Evolutionary conservation across 2,113 vertebrate species (phyloP).

Genomic region (Neolamprologus tretocephalus): DNA sequence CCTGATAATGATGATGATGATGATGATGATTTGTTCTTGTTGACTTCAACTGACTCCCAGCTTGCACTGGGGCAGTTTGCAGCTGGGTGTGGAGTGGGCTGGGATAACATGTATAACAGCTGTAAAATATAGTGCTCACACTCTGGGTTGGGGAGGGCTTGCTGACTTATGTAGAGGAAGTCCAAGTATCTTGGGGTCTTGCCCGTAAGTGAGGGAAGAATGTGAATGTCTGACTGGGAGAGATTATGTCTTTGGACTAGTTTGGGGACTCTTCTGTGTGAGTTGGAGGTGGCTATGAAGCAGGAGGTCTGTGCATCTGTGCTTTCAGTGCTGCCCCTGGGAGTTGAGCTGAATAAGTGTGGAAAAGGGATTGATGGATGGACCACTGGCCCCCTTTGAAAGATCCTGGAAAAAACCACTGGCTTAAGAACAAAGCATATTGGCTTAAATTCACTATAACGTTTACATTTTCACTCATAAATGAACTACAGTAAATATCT

Average conservation of each 20-base stretch:
- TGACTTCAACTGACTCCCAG: background rate
- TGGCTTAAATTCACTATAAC: background rate
- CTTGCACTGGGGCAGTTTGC: background rate
- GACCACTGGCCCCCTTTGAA: background rate
- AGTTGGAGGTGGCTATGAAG: background rate
- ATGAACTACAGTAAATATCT: background rate
- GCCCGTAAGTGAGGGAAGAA: background rate
- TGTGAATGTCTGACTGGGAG: background rate
- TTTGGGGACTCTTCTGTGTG: background rate
- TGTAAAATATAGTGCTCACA: background rate
- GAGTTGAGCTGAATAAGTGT: background rate
- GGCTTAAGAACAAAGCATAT: background rate
- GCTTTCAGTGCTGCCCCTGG: background rate
- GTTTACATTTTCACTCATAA: background rate
- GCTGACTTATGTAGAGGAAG: background rate
- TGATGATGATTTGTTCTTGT: background rate
- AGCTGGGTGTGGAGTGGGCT: background rate
- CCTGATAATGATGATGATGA: background rate
- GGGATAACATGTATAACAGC: background rate
- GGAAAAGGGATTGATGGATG: background rate
- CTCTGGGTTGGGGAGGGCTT: background rate
- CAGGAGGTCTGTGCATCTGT: background rate
- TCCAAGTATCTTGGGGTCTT: background rate
- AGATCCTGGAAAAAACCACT: background rate
- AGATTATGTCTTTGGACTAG: background rate